Evolutionary conservation across 23 tunicate species (phyloP), one percentile per base, ranked within the genome.

Genomic region (Styela clava): DNA sequence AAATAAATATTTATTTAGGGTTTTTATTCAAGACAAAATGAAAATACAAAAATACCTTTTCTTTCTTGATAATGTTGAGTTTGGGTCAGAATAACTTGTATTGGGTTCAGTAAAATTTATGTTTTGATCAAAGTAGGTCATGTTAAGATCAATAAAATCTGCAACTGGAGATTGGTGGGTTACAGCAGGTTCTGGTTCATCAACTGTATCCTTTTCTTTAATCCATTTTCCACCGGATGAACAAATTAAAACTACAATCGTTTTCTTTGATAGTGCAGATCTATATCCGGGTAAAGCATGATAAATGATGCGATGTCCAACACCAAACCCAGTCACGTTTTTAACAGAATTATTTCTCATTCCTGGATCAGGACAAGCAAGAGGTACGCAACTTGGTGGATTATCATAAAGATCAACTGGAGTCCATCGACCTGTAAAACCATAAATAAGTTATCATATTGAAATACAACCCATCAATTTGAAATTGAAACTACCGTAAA

Each of bases 321-420:
- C 34, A 23, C 51, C 77, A 34, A 74, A 81, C 2, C 89, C 88
- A 12, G 44, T 44, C 33, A 85, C 73, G 29, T n/a, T 22, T 3
- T 86, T 80, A 5, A 52, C 65, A 5, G 89, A 74, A 61, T 85
- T 44, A 21, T 30, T 3, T 3, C 80, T 70, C 25, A n/a, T 32
- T 0, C 95, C 95, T 1, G 95, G 95, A 51, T 90, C 95, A 19
- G 68, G 28, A 52, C 95, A 90, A 33, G 79, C 7, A 16, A 85
- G 26, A 23, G 63, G 61, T 32, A 62, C 83, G 62, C 95, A 90
- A 16, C 69, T 56, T 1, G 74, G 24, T n/a, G 19, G 9, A 27
- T 16, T 35, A 12, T 1, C 31, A 25, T 22, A 25, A 0, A 84
- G 85, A 27, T 68, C 69, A 37, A 67, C 24, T 9, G 93, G 93